These are phyloP conservation scores for Leucoraja erinaceus DNA, from an alignment of 2,113 vertebrate species.

Conservation along the genomic window DNA sequence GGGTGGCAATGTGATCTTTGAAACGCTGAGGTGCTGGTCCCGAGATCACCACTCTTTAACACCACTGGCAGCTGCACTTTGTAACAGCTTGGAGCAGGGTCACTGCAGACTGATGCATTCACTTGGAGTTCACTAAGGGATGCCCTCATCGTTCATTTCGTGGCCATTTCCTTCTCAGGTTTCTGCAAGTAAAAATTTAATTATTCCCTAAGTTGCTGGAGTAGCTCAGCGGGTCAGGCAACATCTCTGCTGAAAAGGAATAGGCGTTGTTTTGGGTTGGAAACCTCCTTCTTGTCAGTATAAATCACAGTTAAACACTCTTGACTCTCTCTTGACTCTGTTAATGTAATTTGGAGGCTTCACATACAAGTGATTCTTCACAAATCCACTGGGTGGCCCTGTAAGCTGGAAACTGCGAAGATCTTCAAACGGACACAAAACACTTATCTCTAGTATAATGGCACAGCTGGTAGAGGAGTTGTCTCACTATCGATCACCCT, in stretches of 20 bases:
- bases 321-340: too few relatives aligned
- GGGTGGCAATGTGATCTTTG: neutral
- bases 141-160: neutral
- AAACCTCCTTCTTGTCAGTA: too few relatives aligned
- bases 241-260: too few relatives aligned
- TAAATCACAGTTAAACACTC: too few relatives aligned
- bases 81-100: neutral
- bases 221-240: too few relatives aligned
- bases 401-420: neutral
- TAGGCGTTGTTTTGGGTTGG: too few relatives aligned
- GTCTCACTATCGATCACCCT: too few relatives aligned
- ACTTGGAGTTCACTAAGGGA: neutral
- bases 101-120: neutral
- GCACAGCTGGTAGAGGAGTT: too few relatives aligned
- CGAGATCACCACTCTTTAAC: neutral
- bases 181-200: too few relatives aligned
- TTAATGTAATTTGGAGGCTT: neutral
- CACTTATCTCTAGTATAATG: too few relatives aligned
- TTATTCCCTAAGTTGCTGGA: too few relatives aligned
- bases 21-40: neutral
- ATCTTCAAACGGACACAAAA: neutral
- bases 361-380: neutral
- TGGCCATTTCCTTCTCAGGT: neutral
- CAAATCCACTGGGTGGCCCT: neutral
- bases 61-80: too few relatives aligned